Evolutionary conservation across 2,888 invertebrate species (phyloP).

Genomic region (Melanotus villosus): DNA sequence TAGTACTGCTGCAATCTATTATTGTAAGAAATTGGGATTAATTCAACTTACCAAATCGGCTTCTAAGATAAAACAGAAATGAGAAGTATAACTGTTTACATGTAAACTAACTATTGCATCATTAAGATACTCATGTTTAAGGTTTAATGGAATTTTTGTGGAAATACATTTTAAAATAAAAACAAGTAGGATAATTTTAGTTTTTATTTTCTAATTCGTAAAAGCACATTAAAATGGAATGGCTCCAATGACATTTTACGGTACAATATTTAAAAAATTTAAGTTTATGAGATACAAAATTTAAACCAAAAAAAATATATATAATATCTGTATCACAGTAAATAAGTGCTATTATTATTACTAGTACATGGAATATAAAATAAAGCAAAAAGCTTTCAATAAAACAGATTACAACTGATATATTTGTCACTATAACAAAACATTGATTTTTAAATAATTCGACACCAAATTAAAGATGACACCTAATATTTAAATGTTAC

Average conservation of each 20-base stretch:
- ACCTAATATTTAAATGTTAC: too few species aligned
- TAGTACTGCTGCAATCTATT: not conserved
- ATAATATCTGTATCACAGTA: slow-evolving; percentile 16
- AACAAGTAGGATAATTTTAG: not conserved
- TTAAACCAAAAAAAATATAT: not conserved
- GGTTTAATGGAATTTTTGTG: too few species aligned
- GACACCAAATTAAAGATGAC: too few species aligned
- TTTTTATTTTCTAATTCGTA: slow-evolving; percentile 23
- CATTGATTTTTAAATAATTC: too few species aligned
- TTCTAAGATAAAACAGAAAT: not conserved
- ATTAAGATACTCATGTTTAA: too few species aligned
- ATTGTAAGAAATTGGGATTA: slow-evolving; percentile 1
- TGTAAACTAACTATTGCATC: not conserved
- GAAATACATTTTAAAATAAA: not conserved
- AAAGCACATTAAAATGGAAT: slow-evolving; percentile 36
- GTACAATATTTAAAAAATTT: slow-evolving; percentile 4
- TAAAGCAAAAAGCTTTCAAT: too few species aligned
- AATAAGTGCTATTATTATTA: too few species aligned
- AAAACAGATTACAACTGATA: too few species aligned
- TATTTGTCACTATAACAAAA: too few species aligned
- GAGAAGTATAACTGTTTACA: not conserved
- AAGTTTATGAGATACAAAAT: not conserved
- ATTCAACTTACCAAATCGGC: not conserved
- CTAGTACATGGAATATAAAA: too few species aligned
- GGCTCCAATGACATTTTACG: not conserved